phyloP scores from a whole-genome alignment of 2,113 vertebrate species.

The Ahaetulla prasina region DNA sequence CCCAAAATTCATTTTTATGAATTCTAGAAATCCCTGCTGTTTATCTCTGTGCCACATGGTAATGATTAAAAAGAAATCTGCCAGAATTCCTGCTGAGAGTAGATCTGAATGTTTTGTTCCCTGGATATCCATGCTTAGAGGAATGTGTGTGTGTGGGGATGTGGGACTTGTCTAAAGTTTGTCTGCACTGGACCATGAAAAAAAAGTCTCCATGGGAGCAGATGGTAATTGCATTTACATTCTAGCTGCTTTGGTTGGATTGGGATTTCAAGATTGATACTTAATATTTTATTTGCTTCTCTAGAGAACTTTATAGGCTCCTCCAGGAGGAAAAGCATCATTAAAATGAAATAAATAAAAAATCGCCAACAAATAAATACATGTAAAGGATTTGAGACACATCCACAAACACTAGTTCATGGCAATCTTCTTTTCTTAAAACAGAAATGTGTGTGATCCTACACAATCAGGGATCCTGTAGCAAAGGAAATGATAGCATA shows the following conservation, averaged over 20 bases:
- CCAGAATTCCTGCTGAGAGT: background rate
- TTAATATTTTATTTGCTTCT: background rate
- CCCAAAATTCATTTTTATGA: background rate
- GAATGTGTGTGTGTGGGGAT: fast-evolving
- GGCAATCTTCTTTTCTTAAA: background rate
- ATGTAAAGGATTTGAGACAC: background rate
- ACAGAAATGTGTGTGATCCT: background rate
- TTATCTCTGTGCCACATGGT: background rate
- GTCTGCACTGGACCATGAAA: background rate
- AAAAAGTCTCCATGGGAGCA: background rate
- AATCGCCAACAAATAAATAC: background rate
- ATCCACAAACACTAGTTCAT: background rate
- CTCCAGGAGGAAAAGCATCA: background rate
- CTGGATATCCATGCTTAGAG: background rate
- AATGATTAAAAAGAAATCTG: background rate
- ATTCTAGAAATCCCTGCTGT: background rate
- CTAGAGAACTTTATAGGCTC: background rate
- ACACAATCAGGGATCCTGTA: background rate
- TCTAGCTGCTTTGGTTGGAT: background rate
- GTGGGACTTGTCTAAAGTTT: background rate
- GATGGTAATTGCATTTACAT: background rate
- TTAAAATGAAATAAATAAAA: background rate
- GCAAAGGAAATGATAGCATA: background rate
- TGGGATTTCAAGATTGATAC: background rate
- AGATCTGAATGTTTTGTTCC: background rate